A percentile compares a stretch with the other conserved stretches of the same genome.
Conservation (phyloP, 2,797 vertebrate genomes). For the Amniataba percoides region DNA sequence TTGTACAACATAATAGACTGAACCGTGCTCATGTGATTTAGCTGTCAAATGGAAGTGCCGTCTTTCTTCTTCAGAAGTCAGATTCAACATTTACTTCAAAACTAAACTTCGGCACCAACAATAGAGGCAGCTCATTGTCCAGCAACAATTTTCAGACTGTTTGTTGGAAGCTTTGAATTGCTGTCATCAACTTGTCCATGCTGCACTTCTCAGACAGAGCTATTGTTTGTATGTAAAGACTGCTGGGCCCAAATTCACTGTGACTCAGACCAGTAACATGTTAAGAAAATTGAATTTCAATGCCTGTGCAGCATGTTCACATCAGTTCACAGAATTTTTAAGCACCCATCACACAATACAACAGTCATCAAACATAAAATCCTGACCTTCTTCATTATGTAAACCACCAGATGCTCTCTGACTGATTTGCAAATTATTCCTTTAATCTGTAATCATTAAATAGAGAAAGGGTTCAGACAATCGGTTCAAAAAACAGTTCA, state of each 20-base stretch:
- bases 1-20: conserved; percentile 1
- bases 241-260: conserved; percentile 1
- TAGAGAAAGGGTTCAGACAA: background rate
- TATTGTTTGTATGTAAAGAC: background rate
- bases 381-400: background rate
- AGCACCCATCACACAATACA: background rate
- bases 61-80: background rate
- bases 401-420: background rate
- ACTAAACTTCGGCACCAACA: background rate
- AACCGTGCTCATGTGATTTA: conserved; percentile 4
- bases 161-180: conserved; percentile 13
- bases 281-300: conserved; percentile 5
- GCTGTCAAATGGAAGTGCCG: background rate
- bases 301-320: background rate
- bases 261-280: conserved; percentile 12
- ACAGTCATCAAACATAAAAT: background rate
- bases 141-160: background rate
- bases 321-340: background rate
- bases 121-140: background rate
- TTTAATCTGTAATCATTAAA: background rate
- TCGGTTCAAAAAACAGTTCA: background rate
- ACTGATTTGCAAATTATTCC: background rate
- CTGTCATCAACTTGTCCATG: conserved; percentile 32
- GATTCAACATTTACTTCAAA: conserved; percentile 14
- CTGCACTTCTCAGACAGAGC: conserved; percentile 21